A percentile compares a stretch with the other conserved stretches of the same genome.
These are phyloP conservation scores for Trachemys scripta DNA, from an alignment of 2,113 vertebrate species.

Conservation along the genomic window DNA sequence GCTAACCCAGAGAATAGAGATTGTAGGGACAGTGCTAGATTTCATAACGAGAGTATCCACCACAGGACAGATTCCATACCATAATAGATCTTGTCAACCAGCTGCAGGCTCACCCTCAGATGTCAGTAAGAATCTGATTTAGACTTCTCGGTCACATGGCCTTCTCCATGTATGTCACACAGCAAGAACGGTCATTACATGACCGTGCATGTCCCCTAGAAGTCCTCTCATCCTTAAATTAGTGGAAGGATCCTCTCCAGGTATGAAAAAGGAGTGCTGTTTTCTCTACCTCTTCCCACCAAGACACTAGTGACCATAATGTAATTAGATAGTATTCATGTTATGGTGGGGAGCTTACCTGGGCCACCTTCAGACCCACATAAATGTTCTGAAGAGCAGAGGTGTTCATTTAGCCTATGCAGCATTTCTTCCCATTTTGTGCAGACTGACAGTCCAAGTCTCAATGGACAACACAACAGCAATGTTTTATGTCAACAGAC, in stretches of 20 bases:
- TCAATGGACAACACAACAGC: fast-evolving
- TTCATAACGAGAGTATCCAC: too few relatives aligned
- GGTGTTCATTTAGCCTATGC: neutral
- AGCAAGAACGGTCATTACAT: neutral
- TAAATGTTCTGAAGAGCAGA: neutral
- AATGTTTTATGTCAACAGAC: neutral
- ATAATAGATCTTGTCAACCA: neutral
- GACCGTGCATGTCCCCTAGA: neutral
- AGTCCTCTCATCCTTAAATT: neutral
- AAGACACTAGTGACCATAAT: neutral
- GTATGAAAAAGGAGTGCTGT: neutral
- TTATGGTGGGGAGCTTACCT: neutral
- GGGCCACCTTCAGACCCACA: neutral
- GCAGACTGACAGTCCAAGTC: fast-evolving
- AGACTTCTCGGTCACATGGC: neutral
- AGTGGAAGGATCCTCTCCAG: neutral
- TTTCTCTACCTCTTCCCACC: neutral
- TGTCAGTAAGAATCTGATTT: neutral
- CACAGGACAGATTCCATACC: neutral
- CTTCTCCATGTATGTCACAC: neutral
- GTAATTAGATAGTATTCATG: neutral
- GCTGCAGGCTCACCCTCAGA: neutral
- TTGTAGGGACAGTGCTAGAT: too few relatives aligned
- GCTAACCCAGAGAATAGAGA: too few relatives aligned
- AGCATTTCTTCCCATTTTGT: neutral